Percentiles rank a stretch among this genome's conserved stretches.
Evolutionary conservation across 2,888 invertebrate species (phyloP).

Genomic region (Rhamnusium bicolor): DNA sequence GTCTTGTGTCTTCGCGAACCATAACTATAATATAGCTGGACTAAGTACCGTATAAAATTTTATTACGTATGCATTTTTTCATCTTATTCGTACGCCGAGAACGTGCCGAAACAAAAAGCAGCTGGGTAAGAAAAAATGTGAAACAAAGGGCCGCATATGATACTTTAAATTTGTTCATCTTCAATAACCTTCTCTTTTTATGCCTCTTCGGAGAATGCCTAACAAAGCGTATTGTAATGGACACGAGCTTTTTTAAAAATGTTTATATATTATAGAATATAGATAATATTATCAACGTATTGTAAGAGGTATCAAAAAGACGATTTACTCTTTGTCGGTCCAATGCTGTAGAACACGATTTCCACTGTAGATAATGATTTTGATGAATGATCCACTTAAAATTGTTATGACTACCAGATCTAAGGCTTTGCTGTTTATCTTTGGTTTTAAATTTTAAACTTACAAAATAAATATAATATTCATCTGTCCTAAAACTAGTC

Average conservation of each 20-base stretch:
- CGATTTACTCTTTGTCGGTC: no score
- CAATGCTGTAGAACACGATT: no score
- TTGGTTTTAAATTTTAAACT: no score
- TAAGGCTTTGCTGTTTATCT: no score
- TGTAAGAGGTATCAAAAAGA: no score
- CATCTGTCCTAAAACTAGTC: no score
- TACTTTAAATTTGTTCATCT: background rate
- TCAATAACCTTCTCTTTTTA: background rate
- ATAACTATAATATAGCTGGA: background rate
- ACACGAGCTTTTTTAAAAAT: background rate
- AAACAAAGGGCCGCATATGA: conserved; percentile 4
- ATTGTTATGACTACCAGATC: no score
- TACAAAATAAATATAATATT: no score
- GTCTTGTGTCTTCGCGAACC: background rate
- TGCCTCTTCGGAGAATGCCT: background rate
- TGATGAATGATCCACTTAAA: no score
- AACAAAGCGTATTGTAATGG: background rate
- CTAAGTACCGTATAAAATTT: conserved; percentile 32
- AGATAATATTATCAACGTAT: no score
- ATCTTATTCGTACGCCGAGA: conserved; percentile 10
- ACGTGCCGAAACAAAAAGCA: conserved; percentile 30
- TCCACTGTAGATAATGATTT: no score
- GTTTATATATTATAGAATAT: no score
- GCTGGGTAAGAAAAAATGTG: conserved; percentile 21
- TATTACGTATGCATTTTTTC: conserved; percentile 35